Base-by-base conservation (phyloP, 2,888 invertebrate genomes). In the Drosophila flavopinicola region DNA sequence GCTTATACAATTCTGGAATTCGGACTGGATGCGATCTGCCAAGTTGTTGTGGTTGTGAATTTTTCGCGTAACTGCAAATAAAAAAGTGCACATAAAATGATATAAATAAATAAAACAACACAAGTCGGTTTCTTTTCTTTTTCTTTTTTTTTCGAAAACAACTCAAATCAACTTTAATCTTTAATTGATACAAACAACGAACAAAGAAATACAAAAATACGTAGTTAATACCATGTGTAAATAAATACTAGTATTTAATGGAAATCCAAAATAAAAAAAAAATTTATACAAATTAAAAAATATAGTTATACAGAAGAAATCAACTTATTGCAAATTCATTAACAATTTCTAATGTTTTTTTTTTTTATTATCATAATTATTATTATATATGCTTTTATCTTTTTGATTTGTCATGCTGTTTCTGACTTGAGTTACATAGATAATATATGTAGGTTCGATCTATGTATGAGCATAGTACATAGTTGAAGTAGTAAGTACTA, bases 11-110 rank as follows among this genome's bases (percentile, higher is more conserved):
- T 66, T 60, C 23, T n/a, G 20, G 37, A 45, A 49, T 20, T 69
- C 57, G 57, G 58, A 49, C 56, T 82, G 65, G 54, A 78, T 63
- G 53, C 60, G 76, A 49, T 83, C 79, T 63, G 79, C 63, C 76
- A 83, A 66, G 65, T 23, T 59, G 77, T 58, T 73, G 60, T 66
- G 80, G 77, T 58, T 73, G 60, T 66, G 80, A 63, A 54, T 59
- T 69, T 85, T 82, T 54, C 75, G 83, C 52, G 66, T 39, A 41
- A 67, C 86, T 85, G 86, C 25, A 85, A 85, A 66, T 58, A 63
- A 73, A 68, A 57, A 54, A 57, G 30, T 48, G 53, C 39, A 33
- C 41, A 45, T 39, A 20, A 51, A 58, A 51, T 48, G 10, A 56
- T 38, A 35, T 38, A 38, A 63, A 52, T 57, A 25, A 53, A 53